Percentiles rank a stretch among this genome's conserved stretches.
phyloP scores from a whole-genome alignment of 2,797 vertebrate genomes.

The Cygnus olor region DNA sequence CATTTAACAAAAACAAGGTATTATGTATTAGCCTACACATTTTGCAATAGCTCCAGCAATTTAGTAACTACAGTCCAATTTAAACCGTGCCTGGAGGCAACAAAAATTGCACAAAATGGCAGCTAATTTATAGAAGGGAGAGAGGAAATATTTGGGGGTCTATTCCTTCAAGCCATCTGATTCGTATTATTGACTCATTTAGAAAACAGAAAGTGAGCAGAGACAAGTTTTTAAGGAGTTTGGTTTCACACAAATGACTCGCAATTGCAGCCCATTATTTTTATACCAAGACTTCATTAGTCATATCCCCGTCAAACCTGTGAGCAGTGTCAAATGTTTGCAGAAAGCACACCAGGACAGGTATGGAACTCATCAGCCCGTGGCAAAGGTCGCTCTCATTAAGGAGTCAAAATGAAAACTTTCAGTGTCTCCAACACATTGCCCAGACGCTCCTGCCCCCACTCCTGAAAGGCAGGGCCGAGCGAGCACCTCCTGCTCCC shows the following conservation, averaged over 20 bases:
- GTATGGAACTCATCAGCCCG: constrained; percentile 98
- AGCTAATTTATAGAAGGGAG: constrained; percentile 83
- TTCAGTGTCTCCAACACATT: constrained; percentile 94
- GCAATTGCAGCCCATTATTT: constrained; percentile 95
- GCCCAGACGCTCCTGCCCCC: constrained; percentile 80
- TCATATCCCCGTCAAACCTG: constrained; percentile 94
- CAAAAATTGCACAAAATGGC: constrained; percentile 84
- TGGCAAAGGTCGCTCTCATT: constrained; percentile 99
- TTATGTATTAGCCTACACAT: constrained; percentile 84
- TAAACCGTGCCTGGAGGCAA: constrained; percentile 83
- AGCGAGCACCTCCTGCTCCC: constrained; percentile 79
- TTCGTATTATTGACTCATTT: constrained; percentile 86
- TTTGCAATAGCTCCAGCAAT: constrained; percentile 81
- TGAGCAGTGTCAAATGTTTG: constrained; percentile 89
- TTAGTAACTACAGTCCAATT: constrained; percentile 85
- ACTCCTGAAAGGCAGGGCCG: constrained; percentile 70
- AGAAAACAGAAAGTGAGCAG: constrained; percentile 85
- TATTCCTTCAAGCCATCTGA: constrained; percentile 82
- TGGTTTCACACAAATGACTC: constrained; percentile 86
- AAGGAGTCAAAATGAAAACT: constrained; percentile 98
- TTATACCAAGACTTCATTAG: constrained; percentile 96
- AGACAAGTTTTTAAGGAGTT: constrained; percentile 87
- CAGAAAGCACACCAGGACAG: constrained; percentile 90
- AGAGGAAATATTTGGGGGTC: constrained; percentile 82
- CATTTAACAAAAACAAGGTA: constrained; percentile 84